A percentile compares a stretch with the other conserved stretches of the same genome.
phyloP scores from a whole-genome alignment of 1,140 invertebrate genomes.

The Aphis gossypii region DNA sequence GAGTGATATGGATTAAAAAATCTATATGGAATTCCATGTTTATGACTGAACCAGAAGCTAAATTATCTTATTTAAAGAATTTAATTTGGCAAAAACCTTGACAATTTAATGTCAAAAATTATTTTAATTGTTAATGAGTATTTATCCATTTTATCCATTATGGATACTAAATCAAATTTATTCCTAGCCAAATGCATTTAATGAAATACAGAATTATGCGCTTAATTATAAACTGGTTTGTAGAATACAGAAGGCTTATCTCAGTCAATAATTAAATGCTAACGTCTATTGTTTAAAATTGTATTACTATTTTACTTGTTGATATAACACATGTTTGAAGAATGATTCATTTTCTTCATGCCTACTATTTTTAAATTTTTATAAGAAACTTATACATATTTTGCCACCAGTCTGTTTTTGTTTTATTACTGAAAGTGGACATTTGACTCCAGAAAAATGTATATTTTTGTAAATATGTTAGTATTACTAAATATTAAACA shows the following conservation, averaged over 20 bases:
- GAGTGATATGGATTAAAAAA: conserved; percentile 67
- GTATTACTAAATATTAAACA: too few species aligned
- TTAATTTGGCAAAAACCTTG: conserved; percentile 59
- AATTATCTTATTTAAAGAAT: conserved; percentile 65
- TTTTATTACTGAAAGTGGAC: too few species aligned
- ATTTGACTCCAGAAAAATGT: too few species aligned
- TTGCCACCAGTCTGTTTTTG: too few species aligned
- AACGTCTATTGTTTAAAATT: neutral
- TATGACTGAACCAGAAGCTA: conserved; percentile 64
- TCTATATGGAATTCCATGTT: conserved; percentile 68
- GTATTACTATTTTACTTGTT: neutral
- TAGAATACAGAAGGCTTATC: neutral
- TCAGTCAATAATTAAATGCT: neutral
- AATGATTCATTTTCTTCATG: too few species aligned
- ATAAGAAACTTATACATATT: too few species aligned
- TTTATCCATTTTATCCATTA: neutral
- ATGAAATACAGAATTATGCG: neutral
- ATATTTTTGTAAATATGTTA: too few species aligned
- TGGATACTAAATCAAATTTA: neutral
- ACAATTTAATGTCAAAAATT: neutral
- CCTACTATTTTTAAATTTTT: too few species aligned
- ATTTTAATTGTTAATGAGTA: neutral
- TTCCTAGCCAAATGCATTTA: neutral
- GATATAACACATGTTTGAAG: too few species aligned
- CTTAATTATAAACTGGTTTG: neutral